Evolutionary conservation across 2,797 vertebrate genomes (phyloP).

Genomic region (Galago senegalensis): DNA sequence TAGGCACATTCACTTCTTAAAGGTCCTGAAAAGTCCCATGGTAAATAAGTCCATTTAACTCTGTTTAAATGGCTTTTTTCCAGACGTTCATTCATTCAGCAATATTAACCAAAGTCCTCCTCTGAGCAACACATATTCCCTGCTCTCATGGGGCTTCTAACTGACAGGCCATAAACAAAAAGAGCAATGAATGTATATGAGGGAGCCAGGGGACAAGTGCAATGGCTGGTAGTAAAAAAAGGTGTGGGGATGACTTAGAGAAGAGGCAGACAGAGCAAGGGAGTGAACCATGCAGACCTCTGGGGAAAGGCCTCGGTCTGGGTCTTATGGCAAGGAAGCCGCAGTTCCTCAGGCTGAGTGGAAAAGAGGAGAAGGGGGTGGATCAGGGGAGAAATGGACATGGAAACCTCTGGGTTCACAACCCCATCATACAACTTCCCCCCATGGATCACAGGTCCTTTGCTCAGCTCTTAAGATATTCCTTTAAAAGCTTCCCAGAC

Average conservation of each 20-base stretch:
- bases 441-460: neutral
- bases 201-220: neutral
- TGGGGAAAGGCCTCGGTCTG: neutral
- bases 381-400: neutral
- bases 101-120: neutral
- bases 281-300: neutral
- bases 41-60: slow-evolving; percentile 9
- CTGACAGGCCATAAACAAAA: neutral
- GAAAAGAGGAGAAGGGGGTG: neutral
- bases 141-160: neutral
- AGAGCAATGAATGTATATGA: neutral
- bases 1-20: neutral
- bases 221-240: neutral
- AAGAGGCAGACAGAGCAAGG: neutral
- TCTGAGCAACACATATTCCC: neutral
- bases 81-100: neutral
- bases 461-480: neutral
- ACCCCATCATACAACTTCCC: neutral
- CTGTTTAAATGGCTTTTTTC: neutral
- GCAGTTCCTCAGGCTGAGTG: rapidly evolving
- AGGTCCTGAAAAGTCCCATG: neutral
- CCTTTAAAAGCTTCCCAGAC: neutral
- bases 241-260: neutral
- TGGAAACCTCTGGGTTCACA: neutral
- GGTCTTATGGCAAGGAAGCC: neutral